A percentile compares a stretch with the other conserved stretches of the same genome.
These are phyloP conservation scores for Prenolepis imparis DNA, from an alignment of 2,888 invertebrate species.

Conservation along the genomic window DNA sequence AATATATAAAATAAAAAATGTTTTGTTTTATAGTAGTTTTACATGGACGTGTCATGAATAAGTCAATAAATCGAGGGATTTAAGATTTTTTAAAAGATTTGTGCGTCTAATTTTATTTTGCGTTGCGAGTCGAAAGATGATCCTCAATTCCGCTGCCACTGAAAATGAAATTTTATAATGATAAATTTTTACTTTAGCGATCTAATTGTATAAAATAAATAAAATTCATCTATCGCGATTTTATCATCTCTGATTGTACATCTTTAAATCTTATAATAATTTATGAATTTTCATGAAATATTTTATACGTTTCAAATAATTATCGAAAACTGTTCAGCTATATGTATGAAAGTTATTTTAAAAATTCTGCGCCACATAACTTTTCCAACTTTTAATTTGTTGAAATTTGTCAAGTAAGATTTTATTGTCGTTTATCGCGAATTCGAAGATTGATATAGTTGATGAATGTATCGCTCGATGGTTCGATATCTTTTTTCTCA, in stretches of 20 bases:
- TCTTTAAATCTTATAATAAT: background rate
- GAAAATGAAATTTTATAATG: background rate
- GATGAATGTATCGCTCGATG: background rate
- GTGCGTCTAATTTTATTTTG: background rate
- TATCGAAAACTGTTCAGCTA: background rate
- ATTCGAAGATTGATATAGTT: conserved; percentile 20
- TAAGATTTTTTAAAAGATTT: no score
- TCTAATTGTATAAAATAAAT: background rate
- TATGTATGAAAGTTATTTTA: background rate
- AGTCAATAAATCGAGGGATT: background rate
- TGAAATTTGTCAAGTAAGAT: background rate
- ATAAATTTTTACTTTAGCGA: background rate
- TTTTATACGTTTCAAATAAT: background rate
- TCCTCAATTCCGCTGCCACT: background rate
- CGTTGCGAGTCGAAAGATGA: background rate
- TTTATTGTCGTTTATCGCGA: background rate
- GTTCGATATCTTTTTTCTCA: background rate
- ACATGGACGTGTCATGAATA: background rate
- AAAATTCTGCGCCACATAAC: background rate
- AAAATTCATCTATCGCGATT: background rate
- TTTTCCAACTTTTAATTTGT: background rate
- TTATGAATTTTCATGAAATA: background rate
- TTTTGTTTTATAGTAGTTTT: background rate
- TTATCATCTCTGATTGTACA: conserved; percentile 10
- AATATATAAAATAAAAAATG: background rate